These are phyloP conservation scores for Muntiacus reevesi DNA, from an alignment of 2,113 vertebrate species.

Conservation along the genomic window DNA sequence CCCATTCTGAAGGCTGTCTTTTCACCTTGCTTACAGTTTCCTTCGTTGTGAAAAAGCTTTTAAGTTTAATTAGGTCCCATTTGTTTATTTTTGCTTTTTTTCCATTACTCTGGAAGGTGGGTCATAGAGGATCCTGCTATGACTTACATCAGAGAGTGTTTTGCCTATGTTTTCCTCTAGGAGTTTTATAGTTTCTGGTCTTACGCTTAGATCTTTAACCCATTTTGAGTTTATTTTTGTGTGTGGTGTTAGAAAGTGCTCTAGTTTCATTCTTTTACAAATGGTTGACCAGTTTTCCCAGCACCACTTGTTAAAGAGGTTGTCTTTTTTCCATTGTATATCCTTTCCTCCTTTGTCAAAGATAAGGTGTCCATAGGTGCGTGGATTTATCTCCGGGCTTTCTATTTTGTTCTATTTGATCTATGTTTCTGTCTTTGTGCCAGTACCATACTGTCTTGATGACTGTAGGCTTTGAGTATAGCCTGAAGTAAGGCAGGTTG, in stretches of 20 bases:
- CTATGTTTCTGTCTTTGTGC: neutral
- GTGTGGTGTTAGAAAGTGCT: neutral
- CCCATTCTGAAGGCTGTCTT: neutral
- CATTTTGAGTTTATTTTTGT: neutral
- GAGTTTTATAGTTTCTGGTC: neutral
- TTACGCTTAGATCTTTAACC: neutral
- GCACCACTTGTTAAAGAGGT: neutral
- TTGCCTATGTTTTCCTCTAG: neutral
- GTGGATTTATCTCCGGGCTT: neutral
- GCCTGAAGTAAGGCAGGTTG: neutral
- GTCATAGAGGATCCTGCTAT: neutral
- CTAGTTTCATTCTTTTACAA: neutral
- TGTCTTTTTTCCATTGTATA: neutral
- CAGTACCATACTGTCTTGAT: neutral
- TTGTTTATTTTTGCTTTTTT: neutral
- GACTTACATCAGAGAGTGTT: neutral
- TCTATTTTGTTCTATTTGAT: neutral
- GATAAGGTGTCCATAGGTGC: neutral
- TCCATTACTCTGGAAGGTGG: neutral
- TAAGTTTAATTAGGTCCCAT: neutral
- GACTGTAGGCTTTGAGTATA: neutral
- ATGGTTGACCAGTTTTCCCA: neutral
- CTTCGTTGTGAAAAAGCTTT: rapidly evolving
- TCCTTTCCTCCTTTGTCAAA: neutral
- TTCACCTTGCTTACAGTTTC: neutral